A percentile compares a stretch with the other conserved stretches of the same genome.
Conservation (phyloP, 2,888 invertebrate species). For the Leptura quadrifasciata region DNA sequence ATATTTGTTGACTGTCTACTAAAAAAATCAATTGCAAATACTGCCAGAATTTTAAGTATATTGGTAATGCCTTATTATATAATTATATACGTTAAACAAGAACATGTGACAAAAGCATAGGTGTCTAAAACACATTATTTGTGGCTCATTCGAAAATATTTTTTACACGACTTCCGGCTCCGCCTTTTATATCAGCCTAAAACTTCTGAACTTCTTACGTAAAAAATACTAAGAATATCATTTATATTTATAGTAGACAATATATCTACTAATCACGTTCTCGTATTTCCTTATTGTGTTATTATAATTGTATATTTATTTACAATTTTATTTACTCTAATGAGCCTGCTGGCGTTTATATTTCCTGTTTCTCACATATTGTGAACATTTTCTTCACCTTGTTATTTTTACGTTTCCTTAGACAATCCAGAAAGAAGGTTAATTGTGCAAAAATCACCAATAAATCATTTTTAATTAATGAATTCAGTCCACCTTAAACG, state of each 20-base stretch:
- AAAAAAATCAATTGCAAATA: too few species aligned
- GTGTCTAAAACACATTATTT: too few species aligned
- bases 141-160: too few species aligned
- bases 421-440: neutral
- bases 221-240: too few species aligned
- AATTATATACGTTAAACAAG: too few species aligned
- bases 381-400: neutral
- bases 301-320: neutral
- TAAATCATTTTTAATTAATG: slow-evolving; percentile 23
- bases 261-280: neutral
- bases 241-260: neutral
- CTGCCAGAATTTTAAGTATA: too few species aligned
- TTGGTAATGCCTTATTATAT: too few species aligned
- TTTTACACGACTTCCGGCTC: too few species aligned
- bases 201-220: too few species aligned
- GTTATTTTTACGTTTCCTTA: neutral
- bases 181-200: too few species aligned
- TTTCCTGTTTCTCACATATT: slow-evolving; percentile 18
- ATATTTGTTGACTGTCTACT: too few species aligned
- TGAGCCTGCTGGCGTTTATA: slow-evolving; percentile 3
- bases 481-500: neutral
- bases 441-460: neutral
- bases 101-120: too few species aligned
- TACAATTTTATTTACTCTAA: neutral
- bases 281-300: neutral